Evolutionary conservation across 2,797 vertebrate species (phyloP).

Genomic region (Ambastaia sidthimunki): DNA sequence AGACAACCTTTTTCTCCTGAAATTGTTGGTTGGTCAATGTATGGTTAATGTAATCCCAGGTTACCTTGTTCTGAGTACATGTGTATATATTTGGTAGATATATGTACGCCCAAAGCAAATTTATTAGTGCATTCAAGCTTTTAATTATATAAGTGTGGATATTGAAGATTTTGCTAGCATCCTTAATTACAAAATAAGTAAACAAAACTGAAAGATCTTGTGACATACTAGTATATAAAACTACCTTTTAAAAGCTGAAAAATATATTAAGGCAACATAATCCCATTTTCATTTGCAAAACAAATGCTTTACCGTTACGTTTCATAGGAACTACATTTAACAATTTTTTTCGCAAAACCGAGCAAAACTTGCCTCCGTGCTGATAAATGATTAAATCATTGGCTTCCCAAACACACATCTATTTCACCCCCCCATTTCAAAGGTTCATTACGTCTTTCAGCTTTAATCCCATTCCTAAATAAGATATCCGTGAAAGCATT

Average conservation of each 20-base stretch:
- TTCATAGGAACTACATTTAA: slow-evolving; percentile 25
- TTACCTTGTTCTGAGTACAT: background rate
- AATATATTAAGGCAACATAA: background rate
- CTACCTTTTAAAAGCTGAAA: background rate
- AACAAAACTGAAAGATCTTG: background rate
- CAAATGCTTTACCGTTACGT: slow-evolving; percentile 1
- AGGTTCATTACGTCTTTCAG: slow-evolving; percentile 31
- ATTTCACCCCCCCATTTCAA: slow-evolving; percentile 28
- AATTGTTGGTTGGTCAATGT: background rate
- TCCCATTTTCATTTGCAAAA: background rate
- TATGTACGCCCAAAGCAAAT: background rate
- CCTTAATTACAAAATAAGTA: background rate
- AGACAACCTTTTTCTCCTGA: background rate
- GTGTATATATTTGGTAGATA: background rate
- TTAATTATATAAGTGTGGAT: background rate
- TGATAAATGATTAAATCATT: slow-evolving; percentile 32
- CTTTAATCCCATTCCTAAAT: slow-evolving; percentile 43
- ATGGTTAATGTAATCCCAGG: background rate
- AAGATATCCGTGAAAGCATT: slow-evolving; percentile 30
- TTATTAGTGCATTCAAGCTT: background rate
- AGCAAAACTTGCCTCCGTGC: background rate
- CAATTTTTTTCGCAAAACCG: background rate
- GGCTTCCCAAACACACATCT: slow-evolving; percentile 23
- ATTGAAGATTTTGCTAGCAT: background rate
- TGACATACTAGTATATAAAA: background rate